Conservation (phyloP, 2,888 invertebrate genomes). For the Synanthedon myopaeformis region DNA sequence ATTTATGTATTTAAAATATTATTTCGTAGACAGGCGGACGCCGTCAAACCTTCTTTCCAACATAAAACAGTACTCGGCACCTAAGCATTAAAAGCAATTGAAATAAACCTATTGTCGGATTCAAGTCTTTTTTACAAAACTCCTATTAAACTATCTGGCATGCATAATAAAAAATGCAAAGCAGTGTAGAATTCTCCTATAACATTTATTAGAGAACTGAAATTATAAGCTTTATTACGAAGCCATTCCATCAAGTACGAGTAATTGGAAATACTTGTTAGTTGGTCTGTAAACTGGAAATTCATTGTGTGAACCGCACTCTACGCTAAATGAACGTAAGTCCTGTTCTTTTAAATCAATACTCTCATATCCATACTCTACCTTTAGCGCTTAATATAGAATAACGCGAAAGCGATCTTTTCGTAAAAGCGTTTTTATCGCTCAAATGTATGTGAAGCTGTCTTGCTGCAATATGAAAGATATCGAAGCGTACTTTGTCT, state of each 20-base stretch:
- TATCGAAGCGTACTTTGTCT: constrained; percentile 60
- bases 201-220: constrained; percentile 22
- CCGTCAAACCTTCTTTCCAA: constrained; percentile 20
- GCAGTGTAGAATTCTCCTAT: constrained; percentile 47
- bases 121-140: constrained; percentile 31
- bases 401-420: constrained; percentile 53
- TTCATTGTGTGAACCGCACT: constrained; percentile 49
- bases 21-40: too few species aligned
- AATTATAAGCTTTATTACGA: constrained; percentile 57
- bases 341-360: constrained; percentile 29
- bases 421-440: constrained; percentile 51
- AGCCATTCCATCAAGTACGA: constrained; percentile 63
- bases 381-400: constrained; percentile 40
- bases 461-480: constrained; percentile 49
- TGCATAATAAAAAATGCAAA: constrained; percentile 69
- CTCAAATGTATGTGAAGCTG: constrained; percentile 47
- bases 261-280: constrained; percentile 30
- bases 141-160: constrained; percentile 60
- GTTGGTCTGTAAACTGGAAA: constrained; percentile 41
- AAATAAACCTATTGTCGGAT: too few species aligned
- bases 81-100: too few species aligned
- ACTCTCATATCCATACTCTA: constrained; percentile 32
- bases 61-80: constrained; percentile 6
- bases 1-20: too few species aligned
- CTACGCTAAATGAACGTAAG: constrained; percentile 52